Evolutionary conservation across 2,797 vertebrate species (phyloP), one percentile per base, ranked within the genome.

Genomic region (Pseudochaenichthys georgianus): DNA sequence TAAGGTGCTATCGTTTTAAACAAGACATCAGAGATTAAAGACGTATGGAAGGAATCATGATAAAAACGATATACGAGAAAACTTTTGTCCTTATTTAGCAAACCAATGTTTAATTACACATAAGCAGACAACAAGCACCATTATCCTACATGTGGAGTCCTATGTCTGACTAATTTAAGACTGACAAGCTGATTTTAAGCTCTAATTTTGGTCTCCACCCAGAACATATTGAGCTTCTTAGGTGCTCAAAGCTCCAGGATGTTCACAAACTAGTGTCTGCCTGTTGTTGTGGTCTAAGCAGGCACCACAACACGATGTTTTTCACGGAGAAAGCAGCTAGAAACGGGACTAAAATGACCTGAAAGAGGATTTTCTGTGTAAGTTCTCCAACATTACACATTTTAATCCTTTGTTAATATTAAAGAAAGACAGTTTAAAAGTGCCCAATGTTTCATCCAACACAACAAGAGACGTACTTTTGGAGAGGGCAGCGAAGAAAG

Each of bases 401-500:
- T 38, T 38, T 16, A 17, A 59, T 58, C 13, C 1, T 21, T 31
- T 76, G 38, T 23, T 52, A 2, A 9, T 10, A 23, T 16, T 13
- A 1, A 38, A 61, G 43, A 75, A 2, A 4, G 7, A 38, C 13
- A 53, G 19, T 9, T 31, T 47, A 10, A 42, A 31, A 17, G 42
- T 38, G 50, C 48, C 13, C 43, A 12, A 64, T 34, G 10, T 68
- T 41, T 50, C 45, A 34, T 64, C 31, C 31, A 34, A 65, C 43
- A 17, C 2, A 23, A 7, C 28, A 8, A 15, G 61, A 38, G 55
- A 45, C 50, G 4, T 10, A 13, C 13, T 52, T 42, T 43, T 28
- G 5, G 42, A 19, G 15, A 3, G 0, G 9, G 51, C 63, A 58
- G 71, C 13, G 52, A 74, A 70, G 63, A 82, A 38, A 67, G 51